Evolutionary conservation across 2,888 invertebrate genomes (phyloP), one percentile per base, ranked within the genome.

Genomic region (Cepaea hortensis): DNA sequence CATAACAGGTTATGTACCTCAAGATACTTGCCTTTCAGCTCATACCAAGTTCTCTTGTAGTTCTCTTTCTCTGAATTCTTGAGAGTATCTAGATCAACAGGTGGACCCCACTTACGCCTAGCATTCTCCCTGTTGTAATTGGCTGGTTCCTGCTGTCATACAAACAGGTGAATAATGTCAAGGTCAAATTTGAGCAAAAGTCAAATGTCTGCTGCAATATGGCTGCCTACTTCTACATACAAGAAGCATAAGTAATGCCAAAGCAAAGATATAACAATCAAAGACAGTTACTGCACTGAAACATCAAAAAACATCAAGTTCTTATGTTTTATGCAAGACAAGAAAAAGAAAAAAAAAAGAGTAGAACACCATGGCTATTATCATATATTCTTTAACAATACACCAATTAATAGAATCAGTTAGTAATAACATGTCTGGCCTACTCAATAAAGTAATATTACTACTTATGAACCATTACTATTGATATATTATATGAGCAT

Each of bases 101-200:
- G 85, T 50, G 81, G 85, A 65, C 81, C 85, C 85, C 85, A 85
- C 23, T 65, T 81, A 80, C 85, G 85, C 55, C 81, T 85, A 62
- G 55, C 72, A 72, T 80, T 81, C 11, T 61, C 75, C 61, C 62
- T 23, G 73, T 73, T 61, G 73, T 84, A 68, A 62, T 55, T 70
- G 9, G 35, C 35, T 20, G 81, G 81, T 9, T 73, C 81, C 75
- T n/a, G 81, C 73, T 85, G 82, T 55, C 82, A 55, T 70, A 72
- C 23, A 82, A 82, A 65, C 15, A 70, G 68, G 68, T 70, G 50
- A 73, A 55, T 15, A 3, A 55, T 13, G 35, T 68, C 11, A 68
- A 73, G 46, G 20, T 48, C 80, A 50, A 23, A n/a, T 7, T 6
- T 62, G 0, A 35, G 35, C 18, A 35, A 62, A 3, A 79, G 35